phyloP scores from a whole-genome alignment of 1,140 invertebrate species.

The Drosophila navojoa region DNA sequence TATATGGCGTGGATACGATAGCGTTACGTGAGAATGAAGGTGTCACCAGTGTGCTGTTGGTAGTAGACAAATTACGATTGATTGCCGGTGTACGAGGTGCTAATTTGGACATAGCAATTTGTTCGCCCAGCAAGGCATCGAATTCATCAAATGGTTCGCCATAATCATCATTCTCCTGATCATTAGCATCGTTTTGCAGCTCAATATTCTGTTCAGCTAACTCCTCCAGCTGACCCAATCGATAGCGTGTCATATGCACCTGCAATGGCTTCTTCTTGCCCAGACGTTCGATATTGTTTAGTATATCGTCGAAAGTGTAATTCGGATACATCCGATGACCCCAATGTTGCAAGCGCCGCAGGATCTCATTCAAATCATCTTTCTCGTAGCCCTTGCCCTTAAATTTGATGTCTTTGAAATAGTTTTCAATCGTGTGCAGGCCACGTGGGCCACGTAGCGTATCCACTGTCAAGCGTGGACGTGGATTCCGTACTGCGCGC shows the following conservation, averaged over 20 bases:
- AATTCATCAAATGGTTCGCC: constrained; percentile 84
- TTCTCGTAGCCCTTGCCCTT: constrained; percentile 93
- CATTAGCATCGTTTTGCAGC: constrained; percentile 52
- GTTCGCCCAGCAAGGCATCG: constrained; percentile 85
- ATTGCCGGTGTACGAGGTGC: constrained; percentile 62
- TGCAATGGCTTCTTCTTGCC: constrained; percentile 90
- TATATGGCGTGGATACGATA: constrained; percentile 70
- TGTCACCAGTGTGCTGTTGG: constrained; percentile 56
- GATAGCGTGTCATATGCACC: constrained; percentile 86
- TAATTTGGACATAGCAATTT: constrained; percentile 82
- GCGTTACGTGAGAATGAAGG: constrained; percentile 72
- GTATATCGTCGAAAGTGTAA: constrained; percentile 92
- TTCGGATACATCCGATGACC: constrained; percentile 95
- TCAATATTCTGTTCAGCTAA: constrained; percentile 33
- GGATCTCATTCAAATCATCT: constrained; percentile 91
- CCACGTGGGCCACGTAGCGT: constrained; percentile 91
- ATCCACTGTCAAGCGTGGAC: constrained; percentile 89
- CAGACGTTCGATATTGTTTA: constrained; percentile 91
- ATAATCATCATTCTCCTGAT: constrained; percentile 71
- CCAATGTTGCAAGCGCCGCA: constrained; percentile 96
- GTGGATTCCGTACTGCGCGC: constrained; percentile 87
- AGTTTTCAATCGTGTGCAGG: constrained; percentile 89
- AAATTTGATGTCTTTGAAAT: constrained; percentile 93
- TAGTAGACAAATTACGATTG: constrained; percentile 32
- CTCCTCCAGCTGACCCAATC: constrained; percentile 86